A percentile compares a stretch with the other conserved stretches of the same genome.
Evolutionary conservation across 2,888 invertebrate species (phyloP).

Genomic region (Phanerotoma sp.): DNA sequence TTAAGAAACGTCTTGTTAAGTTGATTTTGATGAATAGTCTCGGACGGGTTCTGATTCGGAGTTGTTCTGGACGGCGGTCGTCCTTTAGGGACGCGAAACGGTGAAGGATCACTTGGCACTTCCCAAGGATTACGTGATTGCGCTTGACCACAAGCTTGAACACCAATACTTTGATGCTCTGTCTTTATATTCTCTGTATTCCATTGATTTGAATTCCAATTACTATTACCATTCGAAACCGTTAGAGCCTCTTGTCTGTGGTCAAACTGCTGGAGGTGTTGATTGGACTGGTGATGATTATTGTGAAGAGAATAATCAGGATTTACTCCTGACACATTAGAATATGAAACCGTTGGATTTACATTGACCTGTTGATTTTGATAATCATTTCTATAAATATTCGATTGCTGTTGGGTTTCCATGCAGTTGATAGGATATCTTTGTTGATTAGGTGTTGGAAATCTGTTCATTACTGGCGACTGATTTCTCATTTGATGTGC

Average conservation of each 20-base stretch:
- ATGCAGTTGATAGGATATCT: slow-evolving; percentile 39
- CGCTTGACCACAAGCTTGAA: slow-evolving; percentile 23
- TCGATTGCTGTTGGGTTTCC: slow-evolving; percentile 31
- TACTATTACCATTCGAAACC: slow-evolving; percentile 28
- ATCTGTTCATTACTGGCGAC: slow-evolving; percentile 39
- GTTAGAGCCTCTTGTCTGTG: slow-evolving; percentile 5
- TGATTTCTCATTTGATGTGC: slow-evolving; percentile 35
- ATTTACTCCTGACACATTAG: neutral
- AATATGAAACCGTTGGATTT: neutral
- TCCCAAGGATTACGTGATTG: slow-evolving; percentile 39
- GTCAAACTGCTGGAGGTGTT: slow-evolving; percentile 27
- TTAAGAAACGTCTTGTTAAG: slow-evolving; percentile 62
- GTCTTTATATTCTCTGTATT: no score
- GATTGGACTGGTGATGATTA: slow-evolving; percentile 14
- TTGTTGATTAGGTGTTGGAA: slow-evolving; percentile 37
- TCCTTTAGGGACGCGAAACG: slow-evolving; percentile 68
- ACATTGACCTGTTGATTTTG: neutral
- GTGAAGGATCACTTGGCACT: slow-evolving; percentile 57
- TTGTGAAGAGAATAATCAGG: neutral
- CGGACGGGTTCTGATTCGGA: slow-evolving; percentile 57
- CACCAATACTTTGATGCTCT: neutral
- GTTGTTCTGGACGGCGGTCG: slow-evolving; percentile 65
- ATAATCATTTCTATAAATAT: neutral
- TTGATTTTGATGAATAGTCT: slow-evolving; percentile 55
- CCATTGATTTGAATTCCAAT: slow-evolving; percentile 38